Conservation (phyloP, 2,797 vertebrate genomes). For the Enteromius trimaculatus region DNA sequence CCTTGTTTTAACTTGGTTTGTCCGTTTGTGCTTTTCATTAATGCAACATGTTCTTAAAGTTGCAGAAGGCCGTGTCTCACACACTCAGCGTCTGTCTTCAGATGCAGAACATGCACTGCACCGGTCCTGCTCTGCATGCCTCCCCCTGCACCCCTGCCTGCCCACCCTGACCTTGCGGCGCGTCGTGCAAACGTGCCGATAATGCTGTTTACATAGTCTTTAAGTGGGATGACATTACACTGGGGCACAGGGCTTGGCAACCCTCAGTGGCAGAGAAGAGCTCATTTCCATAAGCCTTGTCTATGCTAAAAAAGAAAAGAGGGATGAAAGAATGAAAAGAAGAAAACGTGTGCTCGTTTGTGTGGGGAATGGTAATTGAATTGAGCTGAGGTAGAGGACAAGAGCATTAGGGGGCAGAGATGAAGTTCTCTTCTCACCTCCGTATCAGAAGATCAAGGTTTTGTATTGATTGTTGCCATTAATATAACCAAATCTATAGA, state of each 20-base stretch:
- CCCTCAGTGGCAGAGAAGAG: slow-evolving; percentile 31
- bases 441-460: neutral
- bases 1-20: neutral
- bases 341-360: slow-evolving; percentile 69
- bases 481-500: neutral
- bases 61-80: slow-evolving; percentile 44
- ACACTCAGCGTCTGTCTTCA: slow-evolving; percentile 29
- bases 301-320: slow-evolving; percentile 48
- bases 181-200: slow-evolving; percentile 81
- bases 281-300: slow-evolving; percentile 55
- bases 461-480: neutral
- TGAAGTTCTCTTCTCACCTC: slow-evolving; percentile 18
- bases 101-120: slow-evolving; percentile 47
- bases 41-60: slow-evolving; percentile 19
- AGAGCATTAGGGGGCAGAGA: slow-evolving; percentile 7
- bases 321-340: slow-evolving; percentile 38
- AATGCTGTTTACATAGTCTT: slow-evolving; percentile 88
- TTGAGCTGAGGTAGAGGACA: slow-evolving; percentile 45
- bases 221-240: slow-evolving; percentile 88
- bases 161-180: slow-evolving; percentile 83
- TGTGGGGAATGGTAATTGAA: slow-evolving; percentile 81
- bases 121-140: slow-evolving; percentile 35
- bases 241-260: slow-evolving; percentile 63
- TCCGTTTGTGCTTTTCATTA: neutral
- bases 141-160: slow-evolving; percentile 68